Conservation (phyloP, 2,888 invertebrate species). For the Phortica magna region DNA sequence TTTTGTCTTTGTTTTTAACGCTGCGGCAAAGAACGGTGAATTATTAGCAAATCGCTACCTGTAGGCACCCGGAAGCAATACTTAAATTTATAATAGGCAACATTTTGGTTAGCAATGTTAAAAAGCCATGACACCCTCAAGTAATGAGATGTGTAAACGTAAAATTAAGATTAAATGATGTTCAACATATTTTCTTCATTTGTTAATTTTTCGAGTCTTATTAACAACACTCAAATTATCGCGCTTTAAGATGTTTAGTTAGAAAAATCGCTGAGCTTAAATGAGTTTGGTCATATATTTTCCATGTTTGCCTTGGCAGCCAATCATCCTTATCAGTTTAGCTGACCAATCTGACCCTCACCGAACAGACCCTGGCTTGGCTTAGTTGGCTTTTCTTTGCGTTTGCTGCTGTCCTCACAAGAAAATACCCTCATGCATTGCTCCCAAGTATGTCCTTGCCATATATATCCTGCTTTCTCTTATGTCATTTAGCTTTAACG, state of each 20-base stretch:
- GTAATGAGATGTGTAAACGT: too few species aligned
- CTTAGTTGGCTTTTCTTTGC: neutral
- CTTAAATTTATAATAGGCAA: slow-evolving; percentile 9
- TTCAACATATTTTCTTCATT: neutral
- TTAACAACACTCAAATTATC: too few species aligned
- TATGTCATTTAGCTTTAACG: neutral
- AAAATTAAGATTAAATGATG: neutral
- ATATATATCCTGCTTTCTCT: slow-evolving; percentile 6
- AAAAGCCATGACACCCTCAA: neutral
- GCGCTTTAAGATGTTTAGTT: neutral
- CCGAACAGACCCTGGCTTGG: neutral
- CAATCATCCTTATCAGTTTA: neutral
- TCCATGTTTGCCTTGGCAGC: too few species aligned
- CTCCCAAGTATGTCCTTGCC: neutral
- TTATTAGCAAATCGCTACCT: slow-evolving; percentile 11
- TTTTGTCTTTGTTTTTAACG: neutral
- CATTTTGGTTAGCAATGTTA: neutral
- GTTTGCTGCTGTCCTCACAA: too few species aligned
- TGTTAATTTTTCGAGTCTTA: too few species aligned
- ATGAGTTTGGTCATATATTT: too few species aligned
- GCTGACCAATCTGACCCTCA: neutral
- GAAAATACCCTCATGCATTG: neutral
- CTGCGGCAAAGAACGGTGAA: neutral
- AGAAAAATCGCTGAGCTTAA: too few species aligned
- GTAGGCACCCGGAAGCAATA: neutral